Percentiles rank a stretch among this genome's conserved stretches.
These are phyloP conservation scores for Philaenus spumarius DNA, from an alignment of 1,140 invertebrate species.

Conservation along the genomic window DNA sequence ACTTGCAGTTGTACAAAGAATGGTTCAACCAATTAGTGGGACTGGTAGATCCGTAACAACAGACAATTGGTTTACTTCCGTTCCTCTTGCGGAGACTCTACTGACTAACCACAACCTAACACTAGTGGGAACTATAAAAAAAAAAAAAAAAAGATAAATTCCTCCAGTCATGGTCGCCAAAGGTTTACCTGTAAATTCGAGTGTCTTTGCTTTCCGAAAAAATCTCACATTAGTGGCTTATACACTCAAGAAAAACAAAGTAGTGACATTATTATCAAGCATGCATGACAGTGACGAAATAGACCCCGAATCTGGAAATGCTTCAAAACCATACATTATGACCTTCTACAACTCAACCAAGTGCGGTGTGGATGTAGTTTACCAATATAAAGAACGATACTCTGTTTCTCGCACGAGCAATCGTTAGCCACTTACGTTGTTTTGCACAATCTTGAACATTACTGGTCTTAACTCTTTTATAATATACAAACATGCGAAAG, in stretches of 20 bases:
- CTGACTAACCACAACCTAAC: constrained; percentile 34
- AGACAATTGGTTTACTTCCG: constrained; percentile 38
- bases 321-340: constrained; percentile 36
- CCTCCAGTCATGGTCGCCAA: constrained; percentile 23
- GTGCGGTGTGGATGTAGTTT: constrained; percentile 35
- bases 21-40: constrained; percentile 34
- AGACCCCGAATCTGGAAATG: constrained; percentile 21
- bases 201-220: constrained; percentile 10
- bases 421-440: constrained; percentile 31
- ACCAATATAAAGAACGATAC: constrained; percentile 30
- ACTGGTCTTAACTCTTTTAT: constrained; percentile 27
- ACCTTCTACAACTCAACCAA: constrained; percentile 38
- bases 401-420: constrained; percentile 19
- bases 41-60: constrained; percentile 37
- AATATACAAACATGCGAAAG: too few relatives aligned
- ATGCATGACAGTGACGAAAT: constrained; percentile 28
- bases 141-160: constrained; percentile 38
- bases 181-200: background rate
- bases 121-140: constrained; percentile 35
- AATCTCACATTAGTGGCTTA: constrained; percentile 25
- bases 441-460: constrained; percentile 31
- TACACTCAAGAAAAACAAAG: constrained; percentile 29
- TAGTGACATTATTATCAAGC: constrained; percentile 29
- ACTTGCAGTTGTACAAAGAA: constrained; percentile 33
- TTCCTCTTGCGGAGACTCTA: constrained; percentile 34